These are phyloP conservation scores for Achlya flavicornis DNA, from an alignment of 2,888 invertebrate genomes.

Conservation along the genomic window DNA sequence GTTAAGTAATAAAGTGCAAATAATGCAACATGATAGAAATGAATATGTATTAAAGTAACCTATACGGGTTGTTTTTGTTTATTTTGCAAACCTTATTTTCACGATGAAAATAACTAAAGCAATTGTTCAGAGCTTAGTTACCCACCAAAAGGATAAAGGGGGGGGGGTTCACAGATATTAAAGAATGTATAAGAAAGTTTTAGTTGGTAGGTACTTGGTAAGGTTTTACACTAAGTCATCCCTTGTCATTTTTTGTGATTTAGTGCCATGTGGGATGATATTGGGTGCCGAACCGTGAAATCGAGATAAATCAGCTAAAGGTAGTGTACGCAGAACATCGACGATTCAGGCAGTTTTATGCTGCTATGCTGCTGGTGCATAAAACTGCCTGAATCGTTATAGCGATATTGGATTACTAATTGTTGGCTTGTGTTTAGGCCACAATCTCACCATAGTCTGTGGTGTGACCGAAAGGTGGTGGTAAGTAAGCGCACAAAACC, in stretches of 20 bases:
- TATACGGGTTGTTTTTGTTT: no score
- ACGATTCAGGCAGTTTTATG: not conserved
- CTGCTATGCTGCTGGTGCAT: not conserved
- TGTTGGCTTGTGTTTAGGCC: no score
- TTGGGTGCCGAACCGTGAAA: constrained; percentile 48
- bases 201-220: constrained; percentile 14
- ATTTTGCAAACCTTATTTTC: no score
- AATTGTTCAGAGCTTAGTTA: no score
- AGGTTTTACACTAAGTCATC: constrained; percentile 41
- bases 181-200: not conserved
- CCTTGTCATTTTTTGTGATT: constrained; percentile 46
- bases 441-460: no score
- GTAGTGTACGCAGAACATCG: not conserved
- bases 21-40: constrained; percentile 15
- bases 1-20: constrained; percentile 29
- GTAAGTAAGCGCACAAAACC: no score
- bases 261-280: constrained; percentile 38
- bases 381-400: no score
- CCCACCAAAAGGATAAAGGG: not conserved
- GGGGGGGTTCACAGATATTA: not conserved
- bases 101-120: no score
- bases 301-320: constrained; percentile 39
- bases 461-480: no score
- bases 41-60: no score
- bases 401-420: not conserved